Evolutionary conservation across 2,888 invertebrate species (phyloP), one percentile per base, ranked within the genome.

Genomic region (Cheilosia vernalis): DNA sequence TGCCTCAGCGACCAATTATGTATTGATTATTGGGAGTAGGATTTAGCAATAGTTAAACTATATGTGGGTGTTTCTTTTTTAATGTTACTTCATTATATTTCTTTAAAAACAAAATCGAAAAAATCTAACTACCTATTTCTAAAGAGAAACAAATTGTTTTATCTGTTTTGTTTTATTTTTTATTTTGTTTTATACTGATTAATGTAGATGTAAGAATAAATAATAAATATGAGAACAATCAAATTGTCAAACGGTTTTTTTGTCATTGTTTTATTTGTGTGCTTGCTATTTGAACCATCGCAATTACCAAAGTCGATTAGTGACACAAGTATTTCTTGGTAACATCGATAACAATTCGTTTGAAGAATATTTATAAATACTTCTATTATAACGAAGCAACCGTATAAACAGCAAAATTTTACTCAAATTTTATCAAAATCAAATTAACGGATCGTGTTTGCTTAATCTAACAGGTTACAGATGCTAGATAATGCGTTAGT

Each of bases 1-100:
- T 99, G 92, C 99, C 99, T 24, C 96, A 91, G 88, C 89, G 91
- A 21, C 92, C 92, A 7, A 91, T 91, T 40, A 88, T 91, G 80
- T 92, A 90, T 87, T 92, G 88, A 88, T 79, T 60, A 44, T 47
- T 9, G 9, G 6, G 30, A 27, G 21, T 58, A 13, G 21, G 44
- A 24, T 27, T 67, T 69, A 69, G 40, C 2, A 1, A 37, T 53
- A 60, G 10, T 63, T 63, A 17, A 27, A 47, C 63, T 64, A 47
- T 49, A 19, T 76, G 47, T 70, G 53, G 60, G 44, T 24, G 13
- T 42, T 42, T 63, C 15, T 55, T n/a, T 21, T 60, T 77, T 53
- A 61, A 24, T 77, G 76, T 77, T 69, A 67, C 67, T 77, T 67
- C 27, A 58, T 49, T 49, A 55, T 37, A 49, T 66, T 66, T 74